Conservation (phyloP, 2,113 vertebrate species). For the Dasyornis broadbenti region DNA sequence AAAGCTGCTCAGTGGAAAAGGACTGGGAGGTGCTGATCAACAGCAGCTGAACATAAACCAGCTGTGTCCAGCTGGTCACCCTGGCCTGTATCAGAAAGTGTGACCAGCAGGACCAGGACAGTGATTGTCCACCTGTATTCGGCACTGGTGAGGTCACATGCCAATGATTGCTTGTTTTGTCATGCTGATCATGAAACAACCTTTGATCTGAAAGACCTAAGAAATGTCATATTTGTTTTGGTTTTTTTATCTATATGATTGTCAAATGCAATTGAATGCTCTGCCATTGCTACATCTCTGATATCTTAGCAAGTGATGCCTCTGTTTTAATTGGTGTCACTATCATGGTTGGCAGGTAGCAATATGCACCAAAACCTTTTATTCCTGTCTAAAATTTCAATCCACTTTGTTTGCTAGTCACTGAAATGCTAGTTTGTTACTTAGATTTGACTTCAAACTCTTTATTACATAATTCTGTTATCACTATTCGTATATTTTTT, state of each 20-base stretch:
- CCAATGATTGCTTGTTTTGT: neutral
- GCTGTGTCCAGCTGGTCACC: neutral
- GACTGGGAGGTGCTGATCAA: neutral
- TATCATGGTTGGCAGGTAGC: neutral
- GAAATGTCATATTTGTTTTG: neutral
- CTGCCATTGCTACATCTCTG: neutral
- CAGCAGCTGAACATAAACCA: neutral
- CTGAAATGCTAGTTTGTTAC: neutral
- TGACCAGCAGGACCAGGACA: neutral
- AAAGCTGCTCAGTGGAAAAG: neutral
- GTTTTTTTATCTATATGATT: neutral
- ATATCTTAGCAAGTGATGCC: neutral
- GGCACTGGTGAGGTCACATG: neutral
- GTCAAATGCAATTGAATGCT: neutral
- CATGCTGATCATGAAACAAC: neutral
- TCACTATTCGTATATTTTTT: neutral
- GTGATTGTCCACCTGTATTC: neutral
- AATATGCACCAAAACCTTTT: neutral
- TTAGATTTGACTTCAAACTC: neutral
- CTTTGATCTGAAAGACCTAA: neutral
- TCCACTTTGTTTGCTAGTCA: neutral
- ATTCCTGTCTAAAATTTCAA: neutral
- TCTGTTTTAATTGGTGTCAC: neutral
- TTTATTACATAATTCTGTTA: neutral
- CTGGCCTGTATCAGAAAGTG: neutral